Evolutionary conservation across 2,888 invertebrate species (phyloP).

Genomic region (Troilus luridus): DNA sequence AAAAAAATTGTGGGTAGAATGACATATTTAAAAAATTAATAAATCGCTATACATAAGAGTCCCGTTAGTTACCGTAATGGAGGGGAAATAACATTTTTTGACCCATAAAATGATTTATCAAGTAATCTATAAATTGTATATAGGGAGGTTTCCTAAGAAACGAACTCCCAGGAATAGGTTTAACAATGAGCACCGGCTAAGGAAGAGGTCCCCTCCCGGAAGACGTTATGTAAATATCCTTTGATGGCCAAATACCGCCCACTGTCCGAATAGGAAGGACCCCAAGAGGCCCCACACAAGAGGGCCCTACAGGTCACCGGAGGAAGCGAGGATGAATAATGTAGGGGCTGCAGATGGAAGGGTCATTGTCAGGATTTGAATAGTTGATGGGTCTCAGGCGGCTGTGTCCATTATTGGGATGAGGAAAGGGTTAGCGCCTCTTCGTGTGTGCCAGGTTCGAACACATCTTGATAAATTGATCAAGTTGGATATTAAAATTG

Average conservation of each 20-base stretch:
- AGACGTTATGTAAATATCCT: conserved; percentile 23
- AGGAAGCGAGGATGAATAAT: conserved; percentile 17
- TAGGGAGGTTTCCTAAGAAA: not conserved
- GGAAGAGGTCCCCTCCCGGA: not conserved
- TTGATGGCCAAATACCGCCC: conserved; percentile 18
- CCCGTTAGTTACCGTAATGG: too few species aligned
- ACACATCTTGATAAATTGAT: not conserved
- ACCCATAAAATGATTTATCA: not conserved
- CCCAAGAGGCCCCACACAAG: not conserved
- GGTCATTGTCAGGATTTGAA: conserved; percentile 17
- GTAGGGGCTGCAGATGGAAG: conserved; percentile 25
- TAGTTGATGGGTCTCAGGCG: conserved; percentile 26
- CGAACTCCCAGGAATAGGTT: not conserved
- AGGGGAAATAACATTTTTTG: too few species aligned
- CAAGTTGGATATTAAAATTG: too few species aligned
- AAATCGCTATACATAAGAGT: too few species aligned
- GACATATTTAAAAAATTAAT: too few species aligned
- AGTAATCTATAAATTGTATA: not conserved
- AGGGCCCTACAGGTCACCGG: conserved; percentile 17
- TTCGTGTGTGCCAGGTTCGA: not conserved
- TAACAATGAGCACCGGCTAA: not conserved
- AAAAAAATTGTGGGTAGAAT: too few species aligned
- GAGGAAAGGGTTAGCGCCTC: not conserved
- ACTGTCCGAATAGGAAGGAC: not conserved
- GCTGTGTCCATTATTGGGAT: conserved; percentile 6